These are phyloP conservation scores for Pterois miles DNA, from an alignment of 2,797 vertebrate species.

Conservation along the genomic window DNA sequence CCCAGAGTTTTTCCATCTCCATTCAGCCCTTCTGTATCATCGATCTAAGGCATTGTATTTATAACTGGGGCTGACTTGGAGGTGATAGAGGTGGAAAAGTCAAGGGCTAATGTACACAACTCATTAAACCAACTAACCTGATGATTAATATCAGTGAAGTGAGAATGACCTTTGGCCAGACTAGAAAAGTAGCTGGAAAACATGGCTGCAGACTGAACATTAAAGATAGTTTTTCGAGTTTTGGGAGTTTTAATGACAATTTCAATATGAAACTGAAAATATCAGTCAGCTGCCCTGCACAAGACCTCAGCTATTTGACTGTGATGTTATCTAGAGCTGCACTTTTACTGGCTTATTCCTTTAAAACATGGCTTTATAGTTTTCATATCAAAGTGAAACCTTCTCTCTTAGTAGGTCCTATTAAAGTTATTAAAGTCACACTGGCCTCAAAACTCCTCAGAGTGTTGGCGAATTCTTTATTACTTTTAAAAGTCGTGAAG, in stretches of 20 bases:
- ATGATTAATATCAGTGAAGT: too few relatives aligned
- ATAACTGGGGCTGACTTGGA: too few relatives aligned
- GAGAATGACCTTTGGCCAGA: too few relatives aligned
- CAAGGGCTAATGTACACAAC: too few relatives aligned
- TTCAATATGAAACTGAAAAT: conserved; percentile 25
- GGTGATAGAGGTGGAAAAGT: too few relatives aligned
- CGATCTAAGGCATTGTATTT: too few relatives aligned
- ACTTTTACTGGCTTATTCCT: conserved; percentile 10
- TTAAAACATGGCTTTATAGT: conserved; percentile 5
- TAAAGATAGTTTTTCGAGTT: background rate
- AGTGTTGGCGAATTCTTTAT: background rate
- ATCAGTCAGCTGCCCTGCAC: background rate
- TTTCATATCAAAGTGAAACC: conserved; percentile 14
- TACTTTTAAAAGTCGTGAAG: conserved; percentile 7
- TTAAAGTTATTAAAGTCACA: conserved; percentile 9
- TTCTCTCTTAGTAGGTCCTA: background rate
- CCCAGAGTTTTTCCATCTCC: too few relatives aligned
- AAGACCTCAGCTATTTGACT: conserved; percentile 11
- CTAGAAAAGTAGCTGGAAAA: too few relatives aligned
- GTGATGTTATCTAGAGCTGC: conserved; percentile 6
- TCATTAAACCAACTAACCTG: too few relatives aligned
- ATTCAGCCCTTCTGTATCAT: too few relatives aligned
- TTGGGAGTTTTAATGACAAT: background rate
- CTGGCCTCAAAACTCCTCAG: background rate
- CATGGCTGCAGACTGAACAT: too few relatives aligned